Conservation (phyloP, 2,888 invertebrate species). For the Lobophora halterata region DNA sequence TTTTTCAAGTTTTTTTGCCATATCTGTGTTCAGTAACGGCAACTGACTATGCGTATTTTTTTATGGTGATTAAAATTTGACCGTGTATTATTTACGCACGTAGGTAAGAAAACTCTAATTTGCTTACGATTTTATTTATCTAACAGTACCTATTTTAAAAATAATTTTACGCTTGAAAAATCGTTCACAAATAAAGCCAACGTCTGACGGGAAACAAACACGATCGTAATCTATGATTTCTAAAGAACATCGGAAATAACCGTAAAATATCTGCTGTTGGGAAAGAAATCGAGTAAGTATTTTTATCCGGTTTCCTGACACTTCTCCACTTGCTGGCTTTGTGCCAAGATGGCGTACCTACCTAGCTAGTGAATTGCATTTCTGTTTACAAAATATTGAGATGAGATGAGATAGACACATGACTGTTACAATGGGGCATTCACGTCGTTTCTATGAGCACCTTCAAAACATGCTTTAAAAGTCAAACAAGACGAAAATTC, state of each 20-base stretch:
- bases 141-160: no score
- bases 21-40: no score
- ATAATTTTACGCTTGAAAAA: no score
- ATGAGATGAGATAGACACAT: conserved; percentile 28
- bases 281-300: conserved; percentile 10
- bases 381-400: conserved; percentile 55
- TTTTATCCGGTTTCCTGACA: conserved; percentile 15
- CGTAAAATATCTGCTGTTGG: conserved; percentile 10
- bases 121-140: no score
- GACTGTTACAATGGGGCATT: conserved; percentile 29
- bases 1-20: no score
- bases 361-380: conserved; percentile 32
- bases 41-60: no score
- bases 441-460: conserved; percentile 19
- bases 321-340: conserved; percentile 25
- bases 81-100: no score
- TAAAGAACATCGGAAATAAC: conserved; percentile 1
- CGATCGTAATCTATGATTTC: neutral
- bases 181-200: neutral
- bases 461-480: conserved; percentile 1
- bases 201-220: conserved; percentile 2
- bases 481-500: no score
- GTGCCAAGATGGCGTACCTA: conserved; percentile 37
- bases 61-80: no score
- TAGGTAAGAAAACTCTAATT: no score